A percentile compares a stretch with the other conserved stretches of the same genome.
Conservation (phyloP, 1,140 invertebrate genomes). For the Drosophila ficusphila region DNA sequence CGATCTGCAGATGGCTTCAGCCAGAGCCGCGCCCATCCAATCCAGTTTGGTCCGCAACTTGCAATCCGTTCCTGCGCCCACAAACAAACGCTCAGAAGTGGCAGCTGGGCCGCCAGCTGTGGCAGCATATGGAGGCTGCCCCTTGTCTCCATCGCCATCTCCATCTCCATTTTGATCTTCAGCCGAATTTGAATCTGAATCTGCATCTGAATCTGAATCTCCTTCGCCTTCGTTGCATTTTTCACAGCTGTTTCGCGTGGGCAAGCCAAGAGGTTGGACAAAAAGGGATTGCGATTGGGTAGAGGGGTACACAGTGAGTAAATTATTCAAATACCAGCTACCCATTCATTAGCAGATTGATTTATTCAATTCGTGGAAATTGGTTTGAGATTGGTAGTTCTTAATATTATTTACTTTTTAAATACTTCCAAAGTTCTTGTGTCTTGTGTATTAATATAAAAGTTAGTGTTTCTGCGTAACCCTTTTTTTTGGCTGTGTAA, state of each 20-base stretch:
- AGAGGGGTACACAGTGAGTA: background rate
- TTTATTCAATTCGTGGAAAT: conserved; percentile 1
- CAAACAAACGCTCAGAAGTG: conserved; percentile 12
- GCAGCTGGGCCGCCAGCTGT: conserved; percentile 52
- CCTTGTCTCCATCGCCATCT: conserved; percentile 16
- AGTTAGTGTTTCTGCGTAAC: too few relatives aligned
- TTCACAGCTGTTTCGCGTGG: conserved; percentile 45
- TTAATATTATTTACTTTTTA: too few relatives aligned
- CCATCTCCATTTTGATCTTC: background rate
- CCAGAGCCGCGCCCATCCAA: conserved; percentile 56
- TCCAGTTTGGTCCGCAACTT: conserved; percentile 54
- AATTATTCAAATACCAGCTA: background rate
- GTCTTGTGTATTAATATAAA: too few relatives aligned
- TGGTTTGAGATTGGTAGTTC: background rate
- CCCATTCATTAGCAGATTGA: conserved; percentile 5
- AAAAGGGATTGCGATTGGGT: background rate
- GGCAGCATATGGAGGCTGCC: too few relatives aligned
- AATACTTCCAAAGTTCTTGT: too few relatives aligned
- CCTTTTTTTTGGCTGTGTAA: background rate
- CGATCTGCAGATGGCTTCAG: conserved; percentile 62
- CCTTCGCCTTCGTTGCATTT: conserved; percentile 21
- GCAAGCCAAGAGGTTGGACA: conserved; percentile 14
- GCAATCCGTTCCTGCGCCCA: background rate
- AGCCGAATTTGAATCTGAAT: too few relatives aligned
- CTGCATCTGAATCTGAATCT: background rate